A percentile compares a stretch with the other conserved stretches of the same genome.
Evolutionary conservation across 23 tunicate genomes (phyloP).

Genomic region (Ciona savignyi): DNA sequence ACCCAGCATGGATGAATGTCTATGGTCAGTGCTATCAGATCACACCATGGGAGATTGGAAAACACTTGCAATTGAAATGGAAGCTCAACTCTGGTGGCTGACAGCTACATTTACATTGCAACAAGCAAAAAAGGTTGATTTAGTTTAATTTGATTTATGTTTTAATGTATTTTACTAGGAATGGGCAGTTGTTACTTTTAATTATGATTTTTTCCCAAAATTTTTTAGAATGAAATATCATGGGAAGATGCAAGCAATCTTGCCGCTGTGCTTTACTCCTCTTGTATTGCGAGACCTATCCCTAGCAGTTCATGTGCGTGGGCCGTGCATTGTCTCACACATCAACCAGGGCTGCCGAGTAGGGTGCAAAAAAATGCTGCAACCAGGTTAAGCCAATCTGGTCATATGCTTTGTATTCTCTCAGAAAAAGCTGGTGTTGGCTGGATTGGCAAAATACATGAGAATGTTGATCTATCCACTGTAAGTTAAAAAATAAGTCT

Average conservation of each 20-base stretch:
- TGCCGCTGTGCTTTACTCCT: conserved; percentile 30
- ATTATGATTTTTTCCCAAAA: too few species aligned
- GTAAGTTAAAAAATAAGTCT: too few species aligned
- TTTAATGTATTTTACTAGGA: too few species aligned
- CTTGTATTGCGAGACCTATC: conserved; percentile 31
- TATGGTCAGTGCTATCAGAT: not conserved
- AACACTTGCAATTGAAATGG: conserved; percentile 36
- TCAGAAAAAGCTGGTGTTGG: not conserved
- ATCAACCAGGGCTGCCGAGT: conserved; percentile 23
- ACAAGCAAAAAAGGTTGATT: conserved; percentile 38
- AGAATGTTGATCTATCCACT: not conserved
- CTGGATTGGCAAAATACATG: not conserved
- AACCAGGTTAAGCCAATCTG: conserved; percentile 48
- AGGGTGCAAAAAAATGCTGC: conserved; percentile 45
- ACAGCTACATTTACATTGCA: conserved; percentile 39
- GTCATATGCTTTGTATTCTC: conserved; percentile 58
- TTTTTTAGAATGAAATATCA: conserved; percentile 32
- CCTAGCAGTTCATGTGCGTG: conserved; percentile 36
- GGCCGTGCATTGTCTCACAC: conserved; percentile 25
- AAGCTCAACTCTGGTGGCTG: conserved; percentile 55
- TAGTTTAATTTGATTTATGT: too few species aligned
- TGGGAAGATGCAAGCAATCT: conserved; percentile 32
- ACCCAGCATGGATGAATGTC: conserved; percentile 37
- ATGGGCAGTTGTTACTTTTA: too few species aligned
- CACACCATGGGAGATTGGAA: conserved; percentile 37